phyloP scores from a whole-genome alignment of 1,140 invertebrate genomes.

The Metaphire vulgaris region DNA sequence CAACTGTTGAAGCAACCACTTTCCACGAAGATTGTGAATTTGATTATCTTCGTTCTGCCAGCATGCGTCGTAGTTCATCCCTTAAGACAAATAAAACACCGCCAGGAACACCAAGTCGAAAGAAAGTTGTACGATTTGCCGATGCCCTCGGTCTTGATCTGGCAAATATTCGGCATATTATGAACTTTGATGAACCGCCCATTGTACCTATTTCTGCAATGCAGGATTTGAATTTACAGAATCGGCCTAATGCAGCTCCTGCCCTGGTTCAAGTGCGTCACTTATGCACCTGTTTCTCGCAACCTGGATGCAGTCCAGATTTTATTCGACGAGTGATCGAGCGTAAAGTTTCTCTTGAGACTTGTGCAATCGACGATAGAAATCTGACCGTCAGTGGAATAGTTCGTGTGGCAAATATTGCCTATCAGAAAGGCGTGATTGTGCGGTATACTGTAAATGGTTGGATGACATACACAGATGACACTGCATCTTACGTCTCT shows the following conservation, averaged over 20 bases:
- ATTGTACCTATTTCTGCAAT: constrained; percentile 48
- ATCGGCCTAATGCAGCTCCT: neutral
- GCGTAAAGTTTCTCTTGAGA: constrained; percentile 75
- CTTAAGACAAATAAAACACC: constrained; percentile 85
- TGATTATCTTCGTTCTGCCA: constrained; percentile 39
- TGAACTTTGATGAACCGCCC: constrained; percentile 47
- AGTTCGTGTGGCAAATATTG: constrained; percentile 79
- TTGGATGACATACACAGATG: constrained; percentile 76
- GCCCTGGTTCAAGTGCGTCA: constrained; percentile 28
- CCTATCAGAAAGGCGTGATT: constrained; percentile 82
- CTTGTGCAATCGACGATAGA: constrained; percentile 59
- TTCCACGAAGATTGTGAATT: constrained; percentile 45
- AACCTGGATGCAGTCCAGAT: constrained; percentile 66
- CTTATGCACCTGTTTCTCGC: constrained; percentile 71
- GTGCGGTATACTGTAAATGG: constrained; percentile 77
- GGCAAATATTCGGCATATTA: constrained; percentile 67
- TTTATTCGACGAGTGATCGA: constrained; percentile 71
- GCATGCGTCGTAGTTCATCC: constrained; percentile 57
- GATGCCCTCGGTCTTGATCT: constrained; percentile 87
- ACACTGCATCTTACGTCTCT: constrained; percentile 68
- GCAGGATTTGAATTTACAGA: constrained; percentile 36
- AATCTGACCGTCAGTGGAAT: constrained; percentile 73
- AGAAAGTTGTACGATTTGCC: constrained; percentile 91
- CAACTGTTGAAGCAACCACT: constrained; percentile 10
- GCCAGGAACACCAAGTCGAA: constrained; percentile 63